Evolutionary conservation across 2,113 vertebrate species (phyloP).

Genomic region (Elgaria multicarinata): DNA sequence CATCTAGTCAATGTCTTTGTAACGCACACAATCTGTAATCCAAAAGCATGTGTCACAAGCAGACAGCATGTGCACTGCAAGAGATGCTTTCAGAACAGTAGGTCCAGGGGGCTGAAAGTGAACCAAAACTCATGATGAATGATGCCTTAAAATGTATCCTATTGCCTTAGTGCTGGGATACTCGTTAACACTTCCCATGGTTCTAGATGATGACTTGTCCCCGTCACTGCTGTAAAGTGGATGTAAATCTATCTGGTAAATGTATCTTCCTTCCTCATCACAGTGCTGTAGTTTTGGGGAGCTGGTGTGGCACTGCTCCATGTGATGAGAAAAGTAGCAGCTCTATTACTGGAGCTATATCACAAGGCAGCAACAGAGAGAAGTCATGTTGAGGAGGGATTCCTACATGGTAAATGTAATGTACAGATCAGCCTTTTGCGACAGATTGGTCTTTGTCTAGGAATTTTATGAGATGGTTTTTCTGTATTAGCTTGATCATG

Average conservation of each 20-base stretch:
- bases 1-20: background rate
- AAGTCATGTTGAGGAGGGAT: background rate
- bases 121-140: background rate
- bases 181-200: background rate
- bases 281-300: background rate
- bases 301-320: background rate
- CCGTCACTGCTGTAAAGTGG: background rate
- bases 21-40: background rate
- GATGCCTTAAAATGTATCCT: background rate
- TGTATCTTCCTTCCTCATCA: background rate
- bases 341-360: background rate
- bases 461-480: too few relatives aligned
- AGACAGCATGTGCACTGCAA: background rate
- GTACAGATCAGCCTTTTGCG: background rate
- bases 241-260: background rate
- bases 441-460: too few relatives aligned
- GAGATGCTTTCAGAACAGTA: background rate
- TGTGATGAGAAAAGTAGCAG: background rate
- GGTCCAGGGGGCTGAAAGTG: background rate
- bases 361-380: background rate
- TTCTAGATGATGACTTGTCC: background rate
- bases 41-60: background rate
- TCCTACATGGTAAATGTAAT: background rate
- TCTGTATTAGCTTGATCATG: too few relatives aligned
- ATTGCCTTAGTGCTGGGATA: background rate